phyloP scores from a whole-genome alignment of 2,113 vertebrate species.

The Nothoprocta pentlandii region DNA sequence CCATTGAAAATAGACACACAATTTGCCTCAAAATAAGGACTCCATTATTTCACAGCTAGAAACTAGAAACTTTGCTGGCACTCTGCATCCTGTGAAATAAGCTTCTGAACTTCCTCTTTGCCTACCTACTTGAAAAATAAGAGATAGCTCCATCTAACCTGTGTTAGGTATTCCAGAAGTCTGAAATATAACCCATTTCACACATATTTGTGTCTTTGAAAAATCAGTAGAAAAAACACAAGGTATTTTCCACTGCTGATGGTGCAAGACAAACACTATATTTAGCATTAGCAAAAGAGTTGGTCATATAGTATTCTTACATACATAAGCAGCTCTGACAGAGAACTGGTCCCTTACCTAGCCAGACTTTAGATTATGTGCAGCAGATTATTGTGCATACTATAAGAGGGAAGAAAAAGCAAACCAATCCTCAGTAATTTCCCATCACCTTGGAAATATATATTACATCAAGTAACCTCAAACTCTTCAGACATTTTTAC shows the following conservation, averaged over 20 bases:
- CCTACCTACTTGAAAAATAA: background rate
- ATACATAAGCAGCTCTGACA: background rate
- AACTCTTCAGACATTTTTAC: background rate
- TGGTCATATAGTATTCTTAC: background rate
- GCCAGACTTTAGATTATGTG: accelerated
- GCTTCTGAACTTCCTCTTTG: background rate
- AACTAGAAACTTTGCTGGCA: background rate
- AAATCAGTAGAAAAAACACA: background rate
- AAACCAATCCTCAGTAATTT: background rate
- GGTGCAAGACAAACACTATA: background rate
- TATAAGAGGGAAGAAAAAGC: background rate
- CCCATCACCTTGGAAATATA: background rate
- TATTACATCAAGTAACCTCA: background rate
- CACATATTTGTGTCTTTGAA: background rate
- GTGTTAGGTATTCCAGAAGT: background rate
- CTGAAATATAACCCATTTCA: background rate
- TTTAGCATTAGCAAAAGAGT: background rate
- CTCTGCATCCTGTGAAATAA: background rate
- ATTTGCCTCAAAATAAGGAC: background rate
- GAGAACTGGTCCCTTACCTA: background rate
- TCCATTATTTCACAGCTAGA: background rate
- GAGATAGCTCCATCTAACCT: background rate
- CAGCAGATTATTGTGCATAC: background rate
- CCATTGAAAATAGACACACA: background rate
- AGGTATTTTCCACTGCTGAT: background rate